A percentile compares a stretch with the other conserved stretches of the same genome.
phyloP scores from a whole-genome alignment of 2,888 invertebrate genomes.

The Geophilus truncorum region DNA sequence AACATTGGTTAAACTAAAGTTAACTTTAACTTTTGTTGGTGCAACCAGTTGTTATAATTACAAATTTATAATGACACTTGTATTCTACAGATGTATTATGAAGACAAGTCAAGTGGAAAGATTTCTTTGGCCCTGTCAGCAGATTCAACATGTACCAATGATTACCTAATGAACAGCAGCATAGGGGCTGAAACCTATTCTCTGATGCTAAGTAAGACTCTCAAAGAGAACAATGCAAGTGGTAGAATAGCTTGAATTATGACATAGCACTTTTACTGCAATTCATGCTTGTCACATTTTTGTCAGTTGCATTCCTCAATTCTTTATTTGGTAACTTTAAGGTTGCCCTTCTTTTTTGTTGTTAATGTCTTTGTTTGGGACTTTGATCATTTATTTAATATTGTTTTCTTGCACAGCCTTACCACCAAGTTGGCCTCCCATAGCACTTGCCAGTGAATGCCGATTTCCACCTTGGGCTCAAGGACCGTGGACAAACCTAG shows the following conservation, averaged over 20 bases:
- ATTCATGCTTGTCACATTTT: neutral
- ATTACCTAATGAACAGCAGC: constrained; percentile 55
- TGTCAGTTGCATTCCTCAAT: too few relatives aligned
- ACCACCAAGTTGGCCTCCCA: constrained; percentile 35
- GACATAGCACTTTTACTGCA: neutral
- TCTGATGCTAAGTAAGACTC: constrained; percentile 49
- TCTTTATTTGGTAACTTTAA: too few relatives aligned
- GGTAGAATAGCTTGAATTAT: neutral
- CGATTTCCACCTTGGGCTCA: constrained; percentile 61
- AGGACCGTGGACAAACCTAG: constrained; percentile 59
- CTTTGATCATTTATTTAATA: too few relatives aligned
- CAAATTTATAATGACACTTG: too few relatives aligned
- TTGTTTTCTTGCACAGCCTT: constrained; percentile 30
- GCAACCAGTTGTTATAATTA: neutral
- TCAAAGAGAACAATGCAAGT: neutral
- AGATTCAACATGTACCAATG: constrained; percentile 58
- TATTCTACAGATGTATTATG: constrained; percentile 52
- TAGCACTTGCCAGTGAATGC: constrained; percentile 39
- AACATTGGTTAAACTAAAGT: too few relatives aligned
- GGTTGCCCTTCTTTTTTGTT: too few relatives aligned
- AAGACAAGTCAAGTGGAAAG: constrained; percentile 53
- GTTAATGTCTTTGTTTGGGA: too few relatives aligned
- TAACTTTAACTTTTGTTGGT: too few relatives aligned
- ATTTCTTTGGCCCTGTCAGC: constrained; percentile 59
- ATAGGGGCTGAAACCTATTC: constrained; percentile 58